Base-by-base conservation (phyloP, 2,113 vertebrate genomes). In the Podarcis muralis region DNA sequence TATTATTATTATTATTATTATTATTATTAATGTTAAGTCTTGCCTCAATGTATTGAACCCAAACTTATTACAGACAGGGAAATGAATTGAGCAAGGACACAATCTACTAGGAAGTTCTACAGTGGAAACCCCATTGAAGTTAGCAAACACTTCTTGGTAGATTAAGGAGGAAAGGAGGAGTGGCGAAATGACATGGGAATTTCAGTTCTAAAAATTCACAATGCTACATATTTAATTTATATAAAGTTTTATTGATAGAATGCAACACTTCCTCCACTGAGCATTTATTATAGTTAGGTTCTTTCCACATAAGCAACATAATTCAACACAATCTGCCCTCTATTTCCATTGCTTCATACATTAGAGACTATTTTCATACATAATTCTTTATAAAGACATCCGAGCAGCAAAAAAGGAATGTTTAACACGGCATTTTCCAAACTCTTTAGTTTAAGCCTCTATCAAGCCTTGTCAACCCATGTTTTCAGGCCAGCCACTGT, bases 201-300 rank as follows among this genome's bases (percentile, higher is more conserved):
- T 71, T 71, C 85, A 93, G 30, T 1, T 91, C 85, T 91, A 79
- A 53, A 92, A 90, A 66, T 95, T 94, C 93, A 95, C 94, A 95
- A 74, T 83, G 89, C 76, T 48, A 37, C 37, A n/a, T n/a, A 22
- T 16, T 78, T 87, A 72, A 59, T 72, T 81, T 81, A 72, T 87
- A 62, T 91, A 94, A 93, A 94, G 85, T 89, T 88, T 76, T 68
- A 84, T 83, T 83, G 80, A 35, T 86, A 86, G 16, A 87, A 88
- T 92, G 74, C n/a, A 27, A 86, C 27, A 30, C 72, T 83, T 86
- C 4, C 23, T 92, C 81, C 83, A 74, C 43, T 57, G 48, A 69
- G 11, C 75, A 77, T 85, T 62, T 76, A 75, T 76, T 62, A 85
- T 23, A 77, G 72, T 76, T 77, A 85, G 75, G 75, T 77, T 85